Evolutionary conservation across 1,140 invertebrate species (phyloP), one percentile per base, ranked within the genome.

Genomic region (Adelges cooleyi): DNA sequence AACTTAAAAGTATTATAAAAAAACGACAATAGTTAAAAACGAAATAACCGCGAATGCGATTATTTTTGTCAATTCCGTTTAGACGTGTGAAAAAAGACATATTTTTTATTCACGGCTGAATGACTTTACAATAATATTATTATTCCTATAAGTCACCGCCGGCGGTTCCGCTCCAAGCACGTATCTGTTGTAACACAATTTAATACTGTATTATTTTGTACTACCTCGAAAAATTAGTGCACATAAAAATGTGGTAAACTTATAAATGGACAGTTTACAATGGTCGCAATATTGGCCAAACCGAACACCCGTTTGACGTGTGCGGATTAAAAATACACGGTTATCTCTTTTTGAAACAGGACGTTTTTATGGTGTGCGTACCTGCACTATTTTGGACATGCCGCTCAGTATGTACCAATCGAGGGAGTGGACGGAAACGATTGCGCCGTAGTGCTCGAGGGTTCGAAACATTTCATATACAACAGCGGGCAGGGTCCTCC

Each of bases 381-480:
- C 13, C 11, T 62, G 2, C 46, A 25, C 11, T 62, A 18, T 48
- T 48, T 48, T 13, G 56, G 22, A 46, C 25, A 62, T 17, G 25
- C 56, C 6, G 38, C 42, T 11, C 42, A 48, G 20, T 62, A 62
- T 17, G 25, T 29, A 4, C 56, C 56, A 2, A 48, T 62, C 13
- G 56, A 62, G 0, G 56, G 56, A 1, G 56, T 62, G 40, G 56
- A 62, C 8, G 27, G 42, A 6, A 62, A 62, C 17, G 56, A 62
- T 48, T 62, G 56, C 11, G 56, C 56, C 8, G 56, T 62, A 1
- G 40, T 62, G 0, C 40, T 62, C 0, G 42, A 62, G 33, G 56
- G 56, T 3, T 62, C 56, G 18, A 62, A 62, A 48, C 56, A 62
- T 62, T 62, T 62, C 13, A 62, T 62, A 29, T 62, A 62, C 13